Evolutionary conservation across 1,140 invertebrate genomes (phyloP), one percentile per base, ranked within the genome.

Genomic region (Ctenoplectra terminalis): DNA sequence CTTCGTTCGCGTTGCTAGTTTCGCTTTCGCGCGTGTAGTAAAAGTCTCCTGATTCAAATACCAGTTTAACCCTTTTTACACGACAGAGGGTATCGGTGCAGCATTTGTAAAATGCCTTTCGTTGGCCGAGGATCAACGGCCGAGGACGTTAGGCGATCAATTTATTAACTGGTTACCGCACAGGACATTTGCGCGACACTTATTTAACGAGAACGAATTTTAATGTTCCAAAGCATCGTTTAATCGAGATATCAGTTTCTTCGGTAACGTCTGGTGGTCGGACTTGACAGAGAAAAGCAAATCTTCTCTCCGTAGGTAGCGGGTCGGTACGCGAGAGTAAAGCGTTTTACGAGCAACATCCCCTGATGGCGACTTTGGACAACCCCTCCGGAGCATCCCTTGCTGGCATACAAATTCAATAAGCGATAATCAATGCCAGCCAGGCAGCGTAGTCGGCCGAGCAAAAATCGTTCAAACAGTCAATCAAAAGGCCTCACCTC

Each of bases 401-500:
- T 78, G 86, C 87, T 71, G 56, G 69, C 80, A 81, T 85, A 88
- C 91, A 92, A 93, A 93, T 93, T 92, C 91, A 93, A 93, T 93
- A 93, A 93, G 90, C 87, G 89, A 92, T 93, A 92, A 93, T 93
- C 92, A 93, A 93, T 93, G 92, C 90, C 89, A 92, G 88, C 84
- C 89, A 83, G 87, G 87, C 86, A 78, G 85, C 79, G 84, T 90
- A 90, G 87, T 77, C 86, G 88, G 83, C 83, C 87, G 90, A 91
- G 91, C 92, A 92, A 92, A 92, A 93, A 93, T 93, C 92, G 92
- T 92, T 93, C 92, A 93, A 93, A 93, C 92, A 93, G 92, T 93
- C 91, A 93, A 93, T 92, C 92, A 93, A 91, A 92, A 90, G 86
- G 87, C 89, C 79, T 86, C 88, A 88, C 88, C 87, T 90, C 86